phyloP scores from a whole-genome alignment of 2,113 vertebrate species.

The Hypocryptadius cinnamomeus region DNA sequence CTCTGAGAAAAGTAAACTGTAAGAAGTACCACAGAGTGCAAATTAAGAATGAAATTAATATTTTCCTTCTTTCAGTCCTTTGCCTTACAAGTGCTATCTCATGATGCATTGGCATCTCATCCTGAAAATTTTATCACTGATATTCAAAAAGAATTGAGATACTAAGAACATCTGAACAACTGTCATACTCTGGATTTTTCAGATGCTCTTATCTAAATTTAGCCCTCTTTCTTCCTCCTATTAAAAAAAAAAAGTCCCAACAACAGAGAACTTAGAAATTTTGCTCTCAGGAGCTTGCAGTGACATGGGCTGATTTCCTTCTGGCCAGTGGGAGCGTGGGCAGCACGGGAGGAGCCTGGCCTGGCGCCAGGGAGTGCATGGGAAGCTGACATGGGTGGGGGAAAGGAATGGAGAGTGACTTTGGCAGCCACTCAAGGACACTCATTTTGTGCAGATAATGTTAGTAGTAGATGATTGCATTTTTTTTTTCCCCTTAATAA shows the following conservation, averaged over 20 bases:
- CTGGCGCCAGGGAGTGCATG: constrained; percentile 82
- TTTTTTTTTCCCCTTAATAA: neutral
- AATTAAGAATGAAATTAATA: neutral
- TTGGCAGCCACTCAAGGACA: constrained; percentile 43
- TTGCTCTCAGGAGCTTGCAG: constrained; percentile 23
- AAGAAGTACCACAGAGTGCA: neutral
- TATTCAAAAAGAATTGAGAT: neutral
- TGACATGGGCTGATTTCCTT: constrained; percentile 46
- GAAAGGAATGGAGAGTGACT: constrained; percentile 59
- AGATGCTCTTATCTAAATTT: constrained; percentile 33
- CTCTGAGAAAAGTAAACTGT: neutral
- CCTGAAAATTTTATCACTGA: neutral
- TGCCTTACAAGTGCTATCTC: neutral
- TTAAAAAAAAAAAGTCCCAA: neutral
- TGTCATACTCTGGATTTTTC: neutral
- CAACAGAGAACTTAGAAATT: constrained; percentile 2
- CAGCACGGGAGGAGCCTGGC: constrained; percentile 64
- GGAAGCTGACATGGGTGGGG: constrained; percentile 83
- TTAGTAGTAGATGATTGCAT: neutral
- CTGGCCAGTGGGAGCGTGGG: constrained; percentile 63
- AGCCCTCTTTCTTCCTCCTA: neutral
- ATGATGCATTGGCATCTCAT: neutral
- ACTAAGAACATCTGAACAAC: neutral
- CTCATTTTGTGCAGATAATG: neutral
- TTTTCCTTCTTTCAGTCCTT: neutral